Conservation (phyloP, 2,113 vertebrate genomes). For the Paramisgurnus dabryanus region DNA sequence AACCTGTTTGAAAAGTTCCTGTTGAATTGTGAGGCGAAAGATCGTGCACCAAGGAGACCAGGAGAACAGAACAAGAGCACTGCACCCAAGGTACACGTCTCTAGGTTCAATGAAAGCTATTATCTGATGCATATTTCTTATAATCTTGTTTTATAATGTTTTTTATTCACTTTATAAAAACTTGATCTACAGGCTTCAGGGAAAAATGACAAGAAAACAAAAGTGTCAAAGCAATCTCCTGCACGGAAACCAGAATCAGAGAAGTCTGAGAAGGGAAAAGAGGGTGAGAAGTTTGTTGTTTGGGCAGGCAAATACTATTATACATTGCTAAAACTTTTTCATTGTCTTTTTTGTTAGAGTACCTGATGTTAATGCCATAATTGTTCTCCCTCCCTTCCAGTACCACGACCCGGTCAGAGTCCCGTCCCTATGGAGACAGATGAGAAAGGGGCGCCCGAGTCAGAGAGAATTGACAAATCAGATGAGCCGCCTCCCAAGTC, state of each 20-base stretch:
- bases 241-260: conserved; percentile 80
- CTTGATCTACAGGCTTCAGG: conserved; percentile 67
- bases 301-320: neutral
- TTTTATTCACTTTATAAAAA: conserved; percentile 45
- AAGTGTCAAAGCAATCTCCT: conserved; percentile 81
- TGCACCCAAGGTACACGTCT: conserved; percentile 64
- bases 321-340: neutral
- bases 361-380: conserved; percentile 6
- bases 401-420: conserved; percentile 62
- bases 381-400: conserved; percentile 32
- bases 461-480: conserved; percentile 37
- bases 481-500: conserved; percentile 45
- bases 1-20: conserved; percentile 79
- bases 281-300: conserved; percentile 73
- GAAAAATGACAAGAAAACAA: conserved; percentile 80
- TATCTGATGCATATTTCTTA: neutral
- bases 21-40: conserved; percentile 76
- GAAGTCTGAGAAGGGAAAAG: conserved; percentile 80
- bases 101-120: neutral
- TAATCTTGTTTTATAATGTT: too few relatives aligned
- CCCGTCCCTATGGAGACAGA: conserved; percentile 66
- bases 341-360: neutral
- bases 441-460: conserved; percentile 55
- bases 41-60: conserved; percentile 69
- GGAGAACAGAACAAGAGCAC: conserved; percentile 58